Evolutionary conservation across 2,888 invertebrate genomes (phyloP).

Genomic region (Operophtera brumata): DNA sequence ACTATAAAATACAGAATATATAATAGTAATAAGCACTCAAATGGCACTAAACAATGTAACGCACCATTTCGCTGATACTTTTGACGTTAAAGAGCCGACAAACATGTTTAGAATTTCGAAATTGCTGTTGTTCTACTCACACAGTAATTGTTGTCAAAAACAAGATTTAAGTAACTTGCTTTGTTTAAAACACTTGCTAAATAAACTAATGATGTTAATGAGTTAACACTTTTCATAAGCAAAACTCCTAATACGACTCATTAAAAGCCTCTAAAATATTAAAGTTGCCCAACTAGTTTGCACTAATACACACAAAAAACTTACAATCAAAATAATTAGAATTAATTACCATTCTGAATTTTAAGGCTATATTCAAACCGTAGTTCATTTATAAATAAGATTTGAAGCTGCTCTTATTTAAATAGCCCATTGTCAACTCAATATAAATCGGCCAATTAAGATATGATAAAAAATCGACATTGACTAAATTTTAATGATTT

Average conservation of each 20-base stretch:
- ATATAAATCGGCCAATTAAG: neutral
- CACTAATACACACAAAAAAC: too few species aligned
- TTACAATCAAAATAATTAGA: too few species aligned
- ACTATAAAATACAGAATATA: neutral
- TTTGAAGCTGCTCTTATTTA: neutral
- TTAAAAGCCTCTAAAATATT: too few species aligned
- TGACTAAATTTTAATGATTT: too few species aligned
- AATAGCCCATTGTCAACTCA: neutral
- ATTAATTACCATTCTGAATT: too few species aligned
- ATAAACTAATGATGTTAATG: too few species aligned
- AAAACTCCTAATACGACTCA: too few species aligned
- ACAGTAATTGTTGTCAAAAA: constrained; percentile 2
- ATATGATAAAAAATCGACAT: neutral
- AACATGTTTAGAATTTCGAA: constrained; percentile 11
- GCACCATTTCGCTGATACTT: constrained; percentile 11
- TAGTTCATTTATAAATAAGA: too few species aligned
- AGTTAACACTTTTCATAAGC: too few species aligned
- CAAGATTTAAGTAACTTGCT: neutral
- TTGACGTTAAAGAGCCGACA: constrained; percentile 1
- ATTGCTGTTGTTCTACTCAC: constrained; percentile 3
- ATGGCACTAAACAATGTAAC: constrained; percentile 1
- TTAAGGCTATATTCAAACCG: too few species aligned
- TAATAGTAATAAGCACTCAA: constrained; percentile 1
- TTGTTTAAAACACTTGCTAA: neutral
- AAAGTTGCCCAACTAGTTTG: too few species aligned